These are phyloP conservation scores for Orthonevra nobilis DNA, from an alignment of 2,888 invertebrate species.

Conservation along the genomic window DNA sequence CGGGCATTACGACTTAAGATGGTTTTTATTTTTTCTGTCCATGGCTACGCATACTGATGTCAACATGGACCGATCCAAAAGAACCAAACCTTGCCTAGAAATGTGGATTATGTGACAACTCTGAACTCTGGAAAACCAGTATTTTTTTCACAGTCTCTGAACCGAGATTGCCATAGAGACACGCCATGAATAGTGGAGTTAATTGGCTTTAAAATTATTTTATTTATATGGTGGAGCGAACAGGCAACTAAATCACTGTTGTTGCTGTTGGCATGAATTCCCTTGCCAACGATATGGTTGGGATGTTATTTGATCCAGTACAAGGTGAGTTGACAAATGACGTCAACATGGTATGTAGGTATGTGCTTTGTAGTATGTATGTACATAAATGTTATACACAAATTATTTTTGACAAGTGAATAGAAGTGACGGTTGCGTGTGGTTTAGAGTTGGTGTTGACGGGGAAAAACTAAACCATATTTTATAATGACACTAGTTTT, in stretches of 20 bases:
- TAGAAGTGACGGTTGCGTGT: constrained; percentile 9
- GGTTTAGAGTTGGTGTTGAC: constrained; percentile 10
- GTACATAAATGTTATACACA: too few species aligned
- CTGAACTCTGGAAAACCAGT: constrained; percentile 18
- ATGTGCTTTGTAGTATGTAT: too few species aligned
- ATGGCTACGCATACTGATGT: too few species aligned
- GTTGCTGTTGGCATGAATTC: constrained; percentile 35
- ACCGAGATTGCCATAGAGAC: constrained; percentile 44
- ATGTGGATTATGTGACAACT: constrained; percentile 13
- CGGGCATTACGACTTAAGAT: too few species aligned
- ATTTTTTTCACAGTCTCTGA: constrained; percentile 48
- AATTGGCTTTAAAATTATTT: constrained; percentile 67
- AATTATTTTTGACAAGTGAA: constrained; percentile 17
- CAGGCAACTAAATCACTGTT: constrained; percentile 1
- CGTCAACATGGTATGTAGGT: constrained; percentile 44
- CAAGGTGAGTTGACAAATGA: constrained; percentile 58
- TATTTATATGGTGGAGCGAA: constrained; percentile 63
- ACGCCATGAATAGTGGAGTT: constrained; percentile 62
- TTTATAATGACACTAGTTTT: too few species aligned
- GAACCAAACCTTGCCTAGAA: too few species aligned
- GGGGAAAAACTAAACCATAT: too few species aligned
- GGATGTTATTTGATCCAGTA: constrained; percentile 35
- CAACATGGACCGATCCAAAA: too few species aligned
- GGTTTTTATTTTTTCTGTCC: too few species aligned
- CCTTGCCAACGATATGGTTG: constrained; percentile 37